phyloP scores from a whole-genome alignment of 2,888 invertebrate species.

The Vannuccia rotundouncinata region DNA sequence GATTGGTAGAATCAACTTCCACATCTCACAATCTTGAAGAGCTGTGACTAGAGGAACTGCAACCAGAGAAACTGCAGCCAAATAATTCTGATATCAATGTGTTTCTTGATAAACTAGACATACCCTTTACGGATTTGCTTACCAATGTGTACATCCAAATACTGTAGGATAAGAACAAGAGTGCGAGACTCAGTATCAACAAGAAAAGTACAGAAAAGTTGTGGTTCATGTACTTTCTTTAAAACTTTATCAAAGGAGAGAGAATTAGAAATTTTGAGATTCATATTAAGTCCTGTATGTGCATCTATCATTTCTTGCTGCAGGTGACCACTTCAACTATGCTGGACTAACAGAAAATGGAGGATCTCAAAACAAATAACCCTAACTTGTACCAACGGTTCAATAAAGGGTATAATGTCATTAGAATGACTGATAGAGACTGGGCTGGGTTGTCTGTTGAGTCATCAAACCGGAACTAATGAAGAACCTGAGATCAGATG shows the following conservation, averaged over 20 bases:
- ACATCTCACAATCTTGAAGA: constrained; percentile 20
- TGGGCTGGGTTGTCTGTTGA: constrained; percentile 17
- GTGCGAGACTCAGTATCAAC: constrained; percentile 1
- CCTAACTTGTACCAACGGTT: not conserved
- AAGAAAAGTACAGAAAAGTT: constrained; percentile 7
- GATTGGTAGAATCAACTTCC: constrained; percentile 12
- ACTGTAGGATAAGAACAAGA: not conserved
- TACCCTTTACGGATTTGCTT: constrained; percentile 5
- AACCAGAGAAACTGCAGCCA: not conserved
- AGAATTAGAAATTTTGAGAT: not conserved
- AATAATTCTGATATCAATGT: constrained; percentile 12
- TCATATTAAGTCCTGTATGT: constrained; percentile 1
- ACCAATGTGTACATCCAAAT: not conserved
- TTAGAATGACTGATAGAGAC: constrained; percentile 9
- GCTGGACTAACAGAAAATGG: not conserved
- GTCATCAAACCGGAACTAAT: constrained; percentile 16
- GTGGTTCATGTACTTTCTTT: constrained; percentile 26
- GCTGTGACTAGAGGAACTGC: constrained; percentile 13
- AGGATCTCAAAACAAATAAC: constrained; percentile 11
- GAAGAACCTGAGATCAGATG: not conserved
- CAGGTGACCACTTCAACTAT: constrained; percentile 17
- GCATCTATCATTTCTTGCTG: constrained; percentile 24
- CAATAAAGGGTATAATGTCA: constrained; percentile 2
- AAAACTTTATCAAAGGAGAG: not conserved
- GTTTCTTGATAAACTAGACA: constrained; percentile 23